Base-by-base conservation (phyloP, 2,113 vertebrate genomes). In the Lathamus discolor region DNA sequence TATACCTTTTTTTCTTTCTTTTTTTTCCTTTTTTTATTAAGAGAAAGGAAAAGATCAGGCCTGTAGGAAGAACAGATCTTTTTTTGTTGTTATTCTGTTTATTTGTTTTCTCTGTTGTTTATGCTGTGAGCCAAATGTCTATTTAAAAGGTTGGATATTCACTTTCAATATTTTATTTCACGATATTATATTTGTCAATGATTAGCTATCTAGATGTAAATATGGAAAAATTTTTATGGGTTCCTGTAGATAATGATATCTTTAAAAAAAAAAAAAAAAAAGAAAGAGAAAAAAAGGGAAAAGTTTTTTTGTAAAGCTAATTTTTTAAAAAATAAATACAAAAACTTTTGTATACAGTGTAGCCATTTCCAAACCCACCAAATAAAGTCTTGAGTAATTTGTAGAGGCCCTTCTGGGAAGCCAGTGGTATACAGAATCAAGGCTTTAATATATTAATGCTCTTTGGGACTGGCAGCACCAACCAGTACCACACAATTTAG, bases 61-160 rank as follows among this genome's bases (percentile, higher is more conserved):
- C 63, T 94, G 46, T 92, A 88, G 93, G 86, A 87, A 84, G 61
- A 92, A 92, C 72, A 68, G 90, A 94, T 96, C 88, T 93, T 95
- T 74, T 74, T 73, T 46, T 54, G 41, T 44, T 73, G 62, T 93
- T 67, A 70, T 94, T 95, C 59, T 80, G 67, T 94, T 93, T 59
- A 29, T 95, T 95, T 95, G 84, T 96, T 95, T 92, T 94, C 83
- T 93, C 91, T 97, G 97, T 96, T 96, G 96, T 97, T 98, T 97
- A 97, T 97, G 97, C 98, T 98, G 97, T 98, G 97, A 98, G 97
- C 97, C 98, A 98, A 97, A 98, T 94, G 96, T 97, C 97, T 98
- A 98, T 98, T 98, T 98, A 98, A 98, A 97, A 97, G 93, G 90
- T 97, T 97, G 96, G 93, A 51, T 98, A 97, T 92, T 97, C 97